Evolutionary conservation across 2,888 invertebrate genomes (phyloP), one percentile per base, ranked within the genome.

Genomic region (Lasioglossum pauxillum): DNA sequence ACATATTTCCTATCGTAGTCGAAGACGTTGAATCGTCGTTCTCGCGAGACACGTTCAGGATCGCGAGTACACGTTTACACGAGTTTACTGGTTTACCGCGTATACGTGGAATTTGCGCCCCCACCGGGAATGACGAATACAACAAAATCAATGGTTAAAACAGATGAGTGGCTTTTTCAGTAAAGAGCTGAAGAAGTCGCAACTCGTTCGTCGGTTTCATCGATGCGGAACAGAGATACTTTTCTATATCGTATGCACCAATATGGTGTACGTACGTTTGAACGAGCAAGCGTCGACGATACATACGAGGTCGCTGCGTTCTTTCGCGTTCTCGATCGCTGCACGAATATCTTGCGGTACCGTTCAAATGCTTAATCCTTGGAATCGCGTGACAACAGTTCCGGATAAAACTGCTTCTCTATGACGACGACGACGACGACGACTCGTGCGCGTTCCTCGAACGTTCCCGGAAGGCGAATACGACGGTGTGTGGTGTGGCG

Each of bases 261-360:
- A 95, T 95, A 95, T 95, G 95, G 95, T 94, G 95, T 94, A 94
- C 83, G 82, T 94, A 95, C 84, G 82, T 82, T 77, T 80, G 71
- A 75, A 83, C 88, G 75, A 84, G 90, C 91, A 89, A 89, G 82
- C 87, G 76, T 85, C 75, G 46, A 87, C 77, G 75, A 74, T 75
- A 23, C 64, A 49, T 78, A 86, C 88, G 69, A 53, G 27, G 38
- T 35, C 41, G n/a, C 10, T 19, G 72, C 16, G n/a, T 72, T 27
- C 12, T 57, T 10, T 27, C 75, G 49, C 23, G 76, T 8, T 31
- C 5, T 46, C 19, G 57, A 19, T 53, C 23, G 7, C 16, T 35
- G 27, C 53, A 14, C 64, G 73, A 27, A 44, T 64, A 49, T 72
- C 60, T 49, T 67, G 49, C 19, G 2, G 31, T 53, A 57, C 57